Evolutionary conservation across 2,888 invertebrate genomes (phyloP), one percentile per base, ranked within the genome.

Genomic region (Malthinus flaveolus): DNA sequence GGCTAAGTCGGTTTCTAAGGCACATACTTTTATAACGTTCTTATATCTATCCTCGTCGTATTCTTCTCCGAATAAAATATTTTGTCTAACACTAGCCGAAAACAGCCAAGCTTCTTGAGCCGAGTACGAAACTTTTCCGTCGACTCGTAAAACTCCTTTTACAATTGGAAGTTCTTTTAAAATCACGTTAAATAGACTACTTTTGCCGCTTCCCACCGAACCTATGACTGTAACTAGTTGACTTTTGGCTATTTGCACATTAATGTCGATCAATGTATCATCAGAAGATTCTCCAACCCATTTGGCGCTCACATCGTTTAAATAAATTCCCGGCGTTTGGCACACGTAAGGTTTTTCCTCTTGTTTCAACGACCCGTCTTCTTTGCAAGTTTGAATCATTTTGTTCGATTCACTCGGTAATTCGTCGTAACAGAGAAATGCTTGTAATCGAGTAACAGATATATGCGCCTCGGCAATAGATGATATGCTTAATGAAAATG

Each of bases 401-500:
- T 46, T 34, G 1, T 36, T 7, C 5, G 35, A n/a, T 37, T 32
- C 13, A 81, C 79, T 54, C 3, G 68, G 62, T 10, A 79, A 67
- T 71, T 84, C 84, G 1, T 83, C 82, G 63, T 79, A 79, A 64
- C 78, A 67, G 69, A 84, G 72, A 61, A 82, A 87, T 73, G 77
- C 84, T 79, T 85, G 84, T 23, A 94, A 79, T 53, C 94, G 83
- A 59, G 82, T 82, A 56, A 91, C 84, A 1, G 92, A 89, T 49
- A 95, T 89, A 33, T 85, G 79, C 0, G 89, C 87, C 80, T 95
- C 95, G 0, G 93, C 90, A 47, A 90, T 82, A 77, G 89, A 88
- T 1, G 91, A 87, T 62, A 95, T 87, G 59, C 88, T 91, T 80
- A 91, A 89, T 0, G 96, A 95, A 71, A 96, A 93, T 78, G 93